These are phyloP conservation scores for Drosophila virilis DNA, from an alignment of 1,140 invertebrate species.

Conservation along the genomic window DNA sequence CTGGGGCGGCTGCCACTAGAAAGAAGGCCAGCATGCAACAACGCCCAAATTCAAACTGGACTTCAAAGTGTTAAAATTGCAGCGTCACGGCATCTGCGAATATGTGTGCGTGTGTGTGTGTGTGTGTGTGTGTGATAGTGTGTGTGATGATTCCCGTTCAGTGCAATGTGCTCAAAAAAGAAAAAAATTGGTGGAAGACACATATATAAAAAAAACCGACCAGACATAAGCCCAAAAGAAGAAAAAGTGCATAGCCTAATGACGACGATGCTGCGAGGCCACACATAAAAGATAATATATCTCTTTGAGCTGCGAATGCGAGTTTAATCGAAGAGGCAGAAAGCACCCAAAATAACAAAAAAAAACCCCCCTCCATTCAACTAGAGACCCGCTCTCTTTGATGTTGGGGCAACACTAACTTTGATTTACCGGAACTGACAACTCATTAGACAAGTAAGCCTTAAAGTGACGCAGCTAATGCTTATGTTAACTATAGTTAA, in stretches of 20 bases:
- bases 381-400: neutral
- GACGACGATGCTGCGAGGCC: constrained; percentile 26
- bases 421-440: neutral
- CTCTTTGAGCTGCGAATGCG: constrained; percentile 21
- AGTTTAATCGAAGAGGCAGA: constrained; percentile 10
- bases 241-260: constrained; percentile 62
- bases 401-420: neutral
- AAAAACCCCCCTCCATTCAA: neutral
- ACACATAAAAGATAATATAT: constrained; percentile 46
- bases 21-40: constrained; percentile 48
- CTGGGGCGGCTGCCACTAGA: constrained; percentile 9
- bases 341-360: neutral
- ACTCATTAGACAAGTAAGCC: neutral
- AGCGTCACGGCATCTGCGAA: constrained; percentile 62
- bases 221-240: constrained; percentile 33
- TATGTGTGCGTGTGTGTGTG: constrained; percentile 11
- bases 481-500: constrained; percentile 1
- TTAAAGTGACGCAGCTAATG: neutral
- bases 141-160: constrained; percentile 53
- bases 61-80: constrained; percentile 81
- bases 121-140: constrained; percentile 9
- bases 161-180: constrained; percentile 55
- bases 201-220: constrained; percentile 1
- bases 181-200: neutral
- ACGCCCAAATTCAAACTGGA: constrained; percentile 74